Evolutionary conservation across 2,888 invertebrate species (phyloP).

Genomic region (Apodemia mormo): DNA sequence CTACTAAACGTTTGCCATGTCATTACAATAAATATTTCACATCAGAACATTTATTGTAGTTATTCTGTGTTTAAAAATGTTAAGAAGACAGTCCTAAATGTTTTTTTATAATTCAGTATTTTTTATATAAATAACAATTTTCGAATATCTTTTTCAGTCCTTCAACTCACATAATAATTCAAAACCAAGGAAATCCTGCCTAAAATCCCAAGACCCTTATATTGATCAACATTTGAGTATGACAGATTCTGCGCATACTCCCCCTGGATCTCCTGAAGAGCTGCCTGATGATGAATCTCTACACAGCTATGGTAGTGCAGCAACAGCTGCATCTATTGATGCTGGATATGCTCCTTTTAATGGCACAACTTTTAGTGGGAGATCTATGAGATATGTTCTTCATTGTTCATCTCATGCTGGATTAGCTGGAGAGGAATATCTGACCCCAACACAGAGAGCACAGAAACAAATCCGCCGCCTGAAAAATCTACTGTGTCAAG

Average conservation of each 20-base stretch:
- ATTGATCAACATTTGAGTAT: constrained; percentile 63
- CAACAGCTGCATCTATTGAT: constrained; percentile 90
- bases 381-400: constrained; percentile 89
- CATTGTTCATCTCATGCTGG: constrained; percentile 92
- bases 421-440: constrained; percentile 89
- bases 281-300: constrained; percentile 89
- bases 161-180: constrained; percentile 65
- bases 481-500: constrained; percentile 86
- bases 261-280: constrained; percentile 84
- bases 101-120: too few relatives aligned
- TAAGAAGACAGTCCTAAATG: too few relatives aligned
- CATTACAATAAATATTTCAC: too few relatives aligned
- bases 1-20: too few relatives aligned
- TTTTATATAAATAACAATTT: too few relatives aligned
- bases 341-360: constrained; percentile 91
- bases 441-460: constrained; percentile 93
- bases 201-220: constrained; percentile 62
- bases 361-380: constrained; percentile 86
- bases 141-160: constrained; percentile 58
- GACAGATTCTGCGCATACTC: constrained; percentile 80
- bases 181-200: constrained; percentile 65
- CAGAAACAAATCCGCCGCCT: constrained; percentile 90
- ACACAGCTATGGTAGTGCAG: constrained; percentile 89
- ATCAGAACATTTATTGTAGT: too few relatives aligned
- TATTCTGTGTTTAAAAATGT: too few relatives aligned